Evolutionary conservation across 2,888 invertebrate genomes (phyloP).

Genomic region (Physocephala rufipes): DNA sequence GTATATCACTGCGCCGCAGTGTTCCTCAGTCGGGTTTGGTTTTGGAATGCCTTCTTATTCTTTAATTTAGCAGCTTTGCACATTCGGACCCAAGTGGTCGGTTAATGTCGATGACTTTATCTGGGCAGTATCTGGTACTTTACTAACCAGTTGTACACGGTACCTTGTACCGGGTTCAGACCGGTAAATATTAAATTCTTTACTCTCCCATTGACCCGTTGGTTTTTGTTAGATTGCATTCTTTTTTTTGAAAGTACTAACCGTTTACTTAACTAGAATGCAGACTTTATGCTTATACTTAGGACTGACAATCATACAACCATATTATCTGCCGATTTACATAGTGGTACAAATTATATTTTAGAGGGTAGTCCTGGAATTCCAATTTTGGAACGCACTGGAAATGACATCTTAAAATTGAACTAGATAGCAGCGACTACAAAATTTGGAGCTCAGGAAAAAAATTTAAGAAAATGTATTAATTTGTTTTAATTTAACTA

Average conservation of each 20-base stretch:
- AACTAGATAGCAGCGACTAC: no score
- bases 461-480: no score
- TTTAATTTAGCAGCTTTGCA: conserved; percentile 31
- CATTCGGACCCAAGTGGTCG: conserved; percentile 21
- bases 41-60: conserved; percentile 6
- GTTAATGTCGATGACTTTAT: conserved; percentile 35
- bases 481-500: no score
- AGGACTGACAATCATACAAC: no score
- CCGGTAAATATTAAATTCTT: no score
- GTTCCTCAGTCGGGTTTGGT: not conserved
- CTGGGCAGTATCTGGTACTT: conserved; percentile 25
- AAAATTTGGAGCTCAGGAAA: no score
- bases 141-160: not conserved
- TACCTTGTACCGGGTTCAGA: not conserved
- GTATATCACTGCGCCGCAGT: not conserved
- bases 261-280: not conserved
- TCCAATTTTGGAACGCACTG: no score
- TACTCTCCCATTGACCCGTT: not conserved
- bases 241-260: conserved; percentile 7
- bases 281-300: no score
- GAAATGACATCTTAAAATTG: no score
- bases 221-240: conserved; percentile 9
- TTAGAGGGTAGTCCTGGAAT: no score
- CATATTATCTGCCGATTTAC: no score
- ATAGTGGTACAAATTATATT: no score